These are phyloP conservation scores for Cinclus mexicanus DNA, from an alignment of 2,113 vertebrate genomes.

Conservation along the genomic window DNA sequence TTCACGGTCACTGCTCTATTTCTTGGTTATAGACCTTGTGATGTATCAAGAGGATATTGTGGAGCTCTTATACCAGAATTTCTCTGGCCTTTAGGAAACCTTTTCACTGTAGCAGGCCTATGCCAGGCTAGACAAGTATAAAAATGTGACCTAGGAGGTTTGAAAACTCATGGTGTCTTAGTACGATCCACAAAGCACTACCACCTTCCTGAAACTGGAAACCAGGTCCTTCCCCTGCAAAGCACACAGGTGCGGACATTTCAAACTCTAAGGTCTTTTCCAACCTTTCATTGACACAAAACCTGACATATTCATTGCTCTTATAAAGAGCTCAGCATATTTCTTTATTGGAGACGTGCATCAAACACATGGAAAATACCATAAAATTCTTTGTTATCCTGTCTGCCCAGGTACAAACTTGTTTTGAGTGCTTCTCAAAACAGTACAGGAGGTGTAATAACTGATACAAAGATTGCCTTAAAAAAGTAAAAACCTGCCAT, in stretches of 20 bases:
- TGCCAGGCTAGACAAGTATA: background rate
- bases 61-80: background rate
- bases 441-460: background rate
- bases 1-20: background rate
- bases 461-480: background rate
- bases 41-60: background rate
- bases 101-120: background rate
- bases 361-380: background rate
- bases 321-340: no score
- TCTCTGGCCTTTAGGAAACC: background rate
- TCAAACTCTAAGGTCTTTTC: background rate
- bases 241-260: background rate
- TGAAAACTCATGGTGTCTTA: background rate
- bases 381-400: background rate
- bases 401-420: background rate
- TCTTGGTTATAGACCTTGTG: background rate
- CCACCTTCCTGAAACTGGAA: background rate
- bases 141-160: background rate
- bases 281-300: background rate
- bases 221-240: background rate
- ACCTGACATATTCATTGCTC: no score
- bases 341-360: background rate
- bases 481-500: background rate
- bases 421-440: background rate
- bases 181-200: background rate